A percentile compares a stretch with the other conserved stretches of the same genome.
Conservation (phyloP, 2,888 invertebrate genomes). For the Dastarcus helophoroides region DNA sequence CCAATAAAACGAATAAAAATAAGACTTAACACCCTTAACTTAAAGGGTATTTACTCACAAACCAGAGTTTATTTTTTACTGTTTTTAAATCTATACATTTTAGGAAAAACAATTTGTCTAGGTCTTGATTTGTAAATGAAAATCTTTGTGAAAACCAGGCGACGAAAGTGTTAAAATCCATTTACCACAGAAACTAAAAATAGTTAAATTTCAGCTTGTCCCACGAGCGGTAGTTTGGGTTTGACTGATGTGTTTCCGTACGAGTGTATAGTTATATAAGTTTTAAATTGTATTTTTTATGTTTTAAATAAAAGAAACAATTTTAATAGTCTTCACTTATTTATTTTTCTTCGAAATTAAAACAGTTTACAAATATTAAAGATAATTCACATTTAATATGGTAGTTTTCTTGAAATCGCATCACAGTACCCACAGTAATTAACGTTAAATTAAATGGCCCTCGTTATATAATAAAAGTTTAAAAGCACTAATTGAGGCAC, state of each 20-base stretch:
- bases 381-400: slow-evolving; percentile 35
- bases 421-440: slow-evolving; percentile 33
- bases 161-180: too few relatives aligned
- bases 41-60: too few relatives aligned
- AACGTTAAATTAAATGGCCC: slow-evolving; percentile 4
- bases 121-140: too few relatives aligned
- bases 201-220: slow-evolving; percentile 53
- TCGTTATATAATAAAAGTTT: too few relatives aligned
- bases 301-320: slow-evolving; percentile 5
- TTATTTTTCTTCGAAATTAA: slow-evolving; percentile 36
- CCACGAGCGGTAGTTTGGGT: slow-evolving; percentile 38
- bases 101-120: too few relatives aligned
- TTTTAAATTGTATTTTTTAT: slow-evolving; percentile 1
- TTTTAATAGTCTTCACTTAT: slow-evolving; percentile 25
- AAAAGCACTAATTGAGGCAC: too few relatives aligned
- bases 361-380: slow-evolving; percentile 35
- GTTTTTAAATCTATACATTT: too few relatives aligned
- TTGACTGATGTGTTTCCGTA: slow-evolving; percentile 44
- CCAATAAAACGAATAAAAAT: too few relatives aligned
- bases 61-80: too few relatives aligned
- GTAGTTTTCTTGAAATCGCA: slow-evolving; percentile 32
- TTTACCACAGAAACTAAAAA: too few relatives aligned
- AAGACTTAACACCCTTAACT: too few relatives aligned
- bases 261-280: slow-evolving; percentile 59
- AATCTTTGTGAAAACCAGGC: too few relatives aligned